Evolutionary conservation across 2,113 vertebrate species (phyloP), one percentile per base, ranked within the genome.

Genomic region (Pelecanoides urinatrix): DNA sequence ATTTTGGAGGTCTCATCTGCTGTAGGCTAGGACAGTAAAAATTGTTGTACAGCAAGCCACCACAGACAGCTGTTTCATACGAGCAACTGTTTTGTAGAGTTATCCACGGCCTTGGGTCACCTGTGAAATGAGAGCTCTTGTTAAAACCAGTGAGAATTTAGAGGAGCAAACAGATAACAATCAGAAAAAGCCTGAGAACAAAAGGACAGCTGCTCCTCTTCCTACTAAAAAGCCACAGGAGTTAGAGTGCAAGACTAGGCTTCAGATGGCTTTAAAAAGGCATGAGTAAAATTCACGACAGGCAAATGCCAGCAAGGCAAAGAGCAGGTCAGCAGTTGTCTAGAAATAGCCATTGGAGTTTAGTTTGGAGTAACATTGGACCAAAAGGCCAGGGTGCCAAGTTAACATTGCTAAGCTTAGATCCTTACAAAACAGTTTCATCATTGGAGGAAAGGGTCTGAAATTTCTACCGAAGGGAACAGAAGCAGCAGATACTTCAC

Each of bases 161-260:
- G n/a, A 82, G 77, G 71, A 86, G 58, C 91, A 86, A 86, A 53
- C 36, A 79, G 86, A 77, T 94, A 89, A 82, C 50, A 14, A 12
- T 20, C 30, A 45, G 58, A 59, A 81, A 82, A 72, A 75, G 70
- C 30, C 56, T 20, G 29, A 53, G 72, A 88, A 92, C 61, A 92
- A 86, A 90, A 89, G 84, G 73, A 73, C 84, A 96, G 91, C 77
- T 92, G 95, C 42, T 94, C 23, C 26, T 90, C 86, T 85, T 90
- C 74, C 77, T 82, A 6, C 45, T 71, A 55, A 90, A 92, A 91
- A 91, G 56, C 62, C 4, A 0, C n/a, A 38, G 29, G 55, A 92
- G 73, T 59, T 18, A 18, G 21, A 81, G 40, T 68, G 74, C 40
- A 20, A 27, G 73, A 67, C 40, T 42, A 27, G 52, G 45, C 53